Percentiles rank a stretch among this genome's conserved stretches.
phyloP scores from a whole-genome alignment of 2,797 vertebrate genomes.

The Enteromius trimaculatus region DNA sequence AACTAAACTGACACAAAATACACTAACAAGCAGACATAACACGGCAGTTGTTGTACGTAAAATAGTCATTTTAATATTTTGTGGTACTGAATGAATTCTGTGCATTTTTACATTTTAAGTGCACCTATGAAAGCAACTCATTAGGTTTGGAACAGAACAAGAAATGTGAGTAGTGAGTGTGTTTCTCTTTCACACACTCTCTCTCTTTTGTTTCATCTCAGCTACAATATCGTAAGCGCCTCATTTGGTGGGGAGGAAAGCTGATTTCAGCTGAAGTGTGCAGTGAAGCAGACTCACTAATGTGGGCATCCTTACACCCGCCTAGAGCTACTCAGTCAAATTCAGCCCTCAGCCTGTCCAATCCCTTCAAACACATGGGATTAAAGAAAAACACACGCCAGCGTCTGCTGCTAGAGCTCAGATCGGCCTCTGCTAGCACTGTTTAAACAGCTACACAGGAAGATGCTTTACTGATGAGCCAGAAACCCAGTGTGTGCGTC shows the following conservation, averaged over 20 bases:
- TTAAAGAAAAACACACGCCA: conserved; percentile 49
- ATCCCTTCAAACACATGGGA: conserved; percentile 51
- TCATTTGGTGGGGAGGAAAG: conserved; percentile 49
- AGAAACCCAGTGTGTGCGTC: background rate
- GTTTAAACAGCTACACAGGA: conserved; percentile 35
- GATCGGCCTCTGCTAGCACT: conserved; percentile 25
- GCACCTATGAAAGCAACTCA: background rate
- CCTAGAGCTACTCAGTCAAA: conserved; percentile 53
- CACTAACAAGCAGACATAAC: background rate
- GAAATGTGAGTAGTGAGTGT: conserved; percentile 19
- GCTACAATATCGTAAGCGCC: conserved; percentile 41
- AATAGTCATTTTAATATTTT: background rate
- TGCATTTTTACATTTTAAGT: background rate
- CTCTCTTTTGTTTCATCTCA: conserved; percentile 19
- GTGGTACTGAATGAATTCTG: background rate
- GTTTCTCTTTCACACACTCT: background rate
- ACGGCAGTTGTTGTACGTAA: background rate
- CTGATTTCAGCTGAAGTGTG: conserved; percentile 56
- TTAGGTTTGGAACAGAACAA: conserved; percentile 2
- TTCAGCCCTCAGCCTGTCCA: conserved; percentile 50
- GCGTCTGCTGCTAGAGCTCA: conserved; percentile 35
- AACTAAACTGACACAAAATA: background rate
- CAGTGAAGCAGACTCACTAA: conserved; percentile 47
- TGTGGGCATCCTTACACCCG: conserved; percentile 54
- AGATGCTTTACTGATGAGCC: conserved; percentile 47